Conservation (phyloP, 2,888 invertebrate genomes). For the Coronaproctus castanopsis region DNA sequence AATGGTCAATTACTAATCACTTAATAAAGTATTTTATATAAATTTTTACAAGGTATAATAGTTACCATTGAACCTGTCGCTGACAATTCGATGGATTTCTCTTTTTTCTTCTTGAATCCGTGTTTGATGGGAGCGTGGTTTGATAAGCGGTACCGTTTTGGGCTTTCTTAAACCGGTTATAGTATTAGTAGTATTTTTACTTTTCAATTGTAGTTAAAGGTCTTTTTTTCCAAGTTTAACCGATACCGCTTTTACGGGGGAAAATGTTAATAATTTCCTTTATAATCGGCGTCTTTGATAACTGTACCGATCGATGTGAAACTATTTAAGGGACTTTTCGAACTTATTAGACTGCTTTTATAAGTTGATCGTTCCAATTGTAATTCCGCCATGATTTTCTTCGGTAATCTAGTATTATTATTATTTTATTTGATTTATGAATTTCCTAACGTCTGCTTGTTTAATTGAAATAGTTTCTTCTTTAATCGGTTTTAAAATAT, state of each 20-base stretch:
- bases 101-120: too few species aligned
- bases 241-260: background rate
- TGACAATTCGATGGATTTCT: too few species aligned
- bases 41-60: too few species aligned
- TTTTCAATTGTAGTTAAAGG: slow-evolving; percentile 22
- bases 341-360: slow-evolving; percentile 57
- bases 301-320: slow-evolving; percentile 59
- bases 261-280: slow-evolving; percentile 26
- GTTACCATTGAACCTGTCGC: too few species aligned
- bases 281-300: slow-evolving; percentile 30
- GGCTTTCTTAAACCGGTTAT: slow-evolving; percentile 24
- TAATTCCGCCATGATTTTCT: background rate
- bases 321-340: slow-evolving; percentile 63
- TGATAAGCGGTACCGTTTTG: slow-evolving; percentile 20
- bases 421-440: too few species aligned
- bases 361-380: slow-evolving; percentile 44
- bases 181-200: slow-evolving; percentile 28
- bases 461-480: too few species aligned
- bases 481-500: too few species aligned
- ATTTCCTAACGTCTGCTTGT: too few species aligned
- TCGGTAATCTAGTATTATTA: background rate
- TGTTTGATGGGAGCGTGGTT: too few species aligned
- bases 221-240: slow-evolving; percentile 18
- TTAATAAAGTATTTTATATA: too few species aligned
- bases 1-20: too few species aligned